phyloP scores from a whole-genome alignment of 64 coral and sea anemone species.

The Acropora yongei region DNA sequence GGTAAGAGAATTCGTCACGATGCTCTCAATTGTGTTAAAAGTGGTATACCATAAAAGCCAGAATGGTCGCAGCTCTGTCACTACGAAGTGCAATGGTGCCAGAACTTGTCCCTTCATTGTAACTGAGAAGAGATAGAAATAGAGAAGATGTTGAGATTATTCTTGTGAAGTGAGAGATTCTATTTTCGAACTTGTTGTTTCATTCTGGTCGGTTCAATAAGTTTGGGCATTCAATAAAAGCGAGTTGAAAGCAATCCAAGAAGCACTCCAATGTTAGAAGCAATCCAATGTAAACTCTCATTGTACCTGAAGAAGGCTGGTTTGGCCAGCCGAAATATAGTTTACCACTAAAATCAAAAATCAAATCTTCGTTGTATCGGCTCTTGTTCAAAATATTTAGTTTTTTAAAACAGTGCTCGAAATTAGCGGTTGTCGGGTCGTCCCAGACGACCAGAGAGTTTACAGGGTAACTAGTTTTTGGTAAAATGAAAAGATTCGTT shows the following conservation, averaged over 20 bases:
- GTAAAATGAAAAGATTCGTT: too few relatives aligned
- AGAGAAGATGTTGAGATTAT: not conserved
- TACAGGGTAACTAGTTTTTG: too few relatives aligned
- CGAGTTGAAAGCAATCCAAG: not conserved
- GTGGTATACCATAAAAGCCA: not conserved
- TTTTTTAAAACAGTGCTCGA: too few relatives aligned
- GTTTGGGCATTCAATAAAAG: not conserved
- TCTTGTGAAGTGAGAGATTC: not conserved
- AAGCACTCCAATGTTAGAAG: too few relatives aligned
- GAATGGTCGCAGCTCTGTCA: not conserved
- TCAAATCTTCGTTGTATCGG: too few relatives aligned
- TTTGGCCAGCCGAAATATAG: too few relatives aligned
- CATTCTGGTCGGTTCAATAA: not conserved
- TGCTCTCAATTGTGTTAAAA: not conserved
- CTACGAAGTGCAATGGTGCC: not conserved
- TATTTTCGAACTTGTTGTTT: not conserved
- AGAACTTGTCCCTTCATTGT: not conserved
- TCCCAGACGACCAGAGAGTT: too few relatives aligned
- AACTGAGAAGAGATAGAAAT: not conserved
- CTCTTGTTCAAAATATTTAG: too few relatives aligned
- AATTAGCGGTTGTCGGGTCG: too few relatives aligned
- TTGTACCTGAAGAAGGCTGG: too few relatives aligned
- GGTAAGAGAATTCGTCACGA: not conserved
- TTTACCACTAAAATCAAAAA: too few relatives aligned
- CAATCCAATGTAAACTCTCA: too few relatives aligned